Conservation (phyloP, 2,113 vertebrate species). For the Lathamus discolor region DNA sequence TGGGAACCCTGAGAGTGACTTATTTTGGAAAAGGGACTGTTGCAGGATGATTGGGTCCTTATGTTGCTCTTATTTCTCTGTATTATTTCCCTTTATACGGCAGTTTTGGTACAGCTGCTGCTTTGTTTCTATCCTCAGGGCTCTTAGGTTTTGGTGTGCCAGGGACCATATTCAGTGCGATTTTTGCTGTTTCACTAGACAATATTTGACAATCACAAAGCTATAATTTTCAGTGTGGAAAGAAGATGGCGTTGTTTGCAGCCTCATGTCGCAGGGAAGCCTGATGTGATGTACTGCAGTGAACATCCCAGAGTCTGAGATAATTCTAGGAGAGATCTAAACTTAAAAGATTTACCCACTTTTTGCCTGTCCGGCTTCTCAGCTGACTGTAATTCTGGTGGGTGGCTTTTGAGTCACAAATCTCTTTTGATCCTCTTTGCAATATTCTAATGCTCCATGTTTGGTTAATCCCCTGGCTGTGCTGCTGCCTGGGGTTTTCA, state of each 20-base stretch:
- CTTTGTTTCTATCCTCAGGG: neutral
- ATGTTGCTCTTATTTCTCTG: neutral
- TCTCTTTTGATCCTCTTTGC: constrained; percentile 67
- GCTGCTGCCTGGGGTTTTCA: constrained; percentile 16
- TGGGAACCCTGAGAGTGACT: neutral
- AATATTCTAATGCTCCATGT: constrained; percentile 53
- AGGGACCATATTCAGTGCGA: neutral
- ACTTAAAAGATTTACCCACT: neutral
- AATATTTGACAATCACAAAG: neutral
- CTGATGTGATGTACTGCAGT: neutral
- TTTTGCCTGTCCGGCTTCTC: neutral
- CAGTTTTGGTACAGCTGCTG: neutral
- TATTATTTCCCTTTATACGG: neutral
- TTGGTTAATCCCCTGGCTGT: constrained; percentile 40
- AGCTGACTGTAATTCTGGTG: constrained; percentile 33
- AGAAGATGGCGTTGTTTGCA: neutral
- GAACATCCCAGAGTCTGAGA: neutral
- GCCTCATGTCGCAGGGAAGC: neutral
- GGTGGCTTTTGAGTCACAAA: constrained; percentile 51
- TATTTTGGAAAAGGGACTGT: neutral
- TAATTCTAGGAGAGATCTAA: neutral
- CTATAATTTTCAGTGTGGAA: neutral
- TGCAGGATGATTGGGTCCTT: neutral
- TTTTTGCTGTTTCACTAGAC: neutral
- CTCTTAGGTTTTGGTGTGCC: neutral